Evolutionary conservation across 2,797 vertebrate species (phyloP).

Genomic region (Limnodromus scolopaceus): DNA sequence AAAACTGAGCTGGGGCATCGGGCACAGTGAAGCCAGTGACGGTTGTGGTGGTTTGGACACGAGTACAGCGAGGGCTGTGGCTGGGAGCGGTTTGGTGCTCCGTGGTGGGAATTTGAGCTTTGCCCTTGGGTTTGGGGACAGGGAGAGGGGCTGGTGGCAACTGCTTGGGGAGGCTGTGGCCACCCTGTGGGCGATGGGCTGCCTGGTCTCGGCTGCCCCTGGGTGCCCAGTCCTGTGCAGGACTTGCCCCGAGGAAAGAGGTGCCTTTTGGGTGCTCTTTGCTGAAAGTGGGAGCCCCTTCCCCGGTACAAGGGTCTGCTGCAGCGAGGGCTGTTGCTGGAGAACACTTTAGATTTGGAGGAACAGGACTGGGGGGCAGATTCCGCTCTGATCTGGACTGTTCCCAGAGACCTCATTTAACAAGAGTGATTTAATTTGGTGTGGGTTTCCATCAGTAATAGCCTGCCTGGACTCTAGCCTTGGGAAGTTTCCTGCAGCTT

Average conservation of each 20-base stretch:
- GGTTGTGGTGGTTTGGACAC: background rate
- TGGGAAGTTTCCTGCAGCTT: background rate
- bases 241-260: rapidly evolving
- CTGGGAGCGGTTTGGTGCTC: background rate
- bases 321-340: background rate
- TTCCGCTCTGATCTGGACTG: background rate
- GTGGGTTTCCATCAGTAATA: constrained; percentile 14
- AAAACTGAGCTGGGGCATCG: background rate
- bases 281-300: background rate
- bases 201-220: background rate
- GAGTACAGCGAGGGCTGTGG: rapidly evolving
- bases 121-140: background rate
- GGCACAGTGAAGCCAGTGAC: background rate
- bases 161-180: background rate
- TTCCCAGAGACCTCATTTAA: background rate
- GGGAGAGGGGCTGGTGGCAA: background rate
- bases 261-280: background rate
- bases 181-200: background rate
- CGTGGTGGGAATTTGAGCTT: background rate
- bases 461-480: background rate
- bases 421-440: background rate
- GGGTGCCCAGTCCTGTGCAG: rapidly evolving
- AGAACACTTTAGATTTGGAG: background rate
- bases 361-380: rapidly evolving
- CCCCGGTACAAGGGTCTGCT: background rate